Evolutionary conservation across 2,888 invertebrate species (phyloP), one percentile per base, ranked within the genome.

Genomic region (Caenorhabditis auriculariae): DNA sequence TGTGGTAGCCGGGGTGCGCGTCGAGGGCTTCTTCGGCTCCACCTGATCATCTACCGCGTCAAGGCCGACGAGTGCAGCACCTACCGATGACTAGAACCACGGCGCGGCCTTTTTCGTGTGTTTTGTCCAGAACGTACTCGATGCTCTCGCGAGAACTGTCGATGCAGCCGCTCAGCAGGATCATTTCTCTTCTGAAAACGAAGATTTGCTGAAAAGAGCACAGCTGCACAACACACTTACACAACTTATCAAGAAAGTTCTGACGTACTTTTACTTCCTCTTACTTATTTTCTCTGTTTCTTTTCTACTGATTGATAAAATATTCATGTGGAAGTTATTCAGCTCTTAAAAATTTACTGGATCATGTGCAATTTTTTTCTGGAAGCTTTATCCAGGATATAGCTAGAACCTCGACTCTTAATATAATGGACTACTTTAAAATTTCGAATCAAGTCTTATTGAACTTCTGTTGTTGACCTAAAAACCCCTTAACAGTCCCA

Each of bases 11-110:
- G 0, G 93, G 91, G 78, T 88, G 88, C 1, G 90, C 88, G 69
- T 91, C 89, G 54, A 93, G 84, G 0, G 91, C 89, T 82, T 95
- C 93, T 4, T 89, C 88, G 0, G 91, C 91, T 0, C 94, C 94
- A n/a, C 9, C 9, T 12, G n/a, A 9, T 32, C 35, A 32, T 12
- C 9, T 32, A 12, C 9, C n/a, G 9, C 9, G n/a, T 12, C 9
- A 32, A 32, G 35, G 35, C 9, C 9, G n/a, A 32, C 9, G 9
- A 32, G n/a, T 32, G 9, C n/a, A 15, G 12, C 15, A 41, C 41
- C 17, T 17, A 44, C 60, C 60, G 23, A 60, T 45, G n/a, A 60
- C 60, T 39, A 60, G 17, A 5, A 55, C 60, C 1, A 60, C 46
- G 1, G 55, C 60, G 4, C 48, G 35, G 32, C 60, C 60, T 41